Evolutionary conservation across 1,140 invertebrate genomes (phyloP).

Genomic region (Aphidius ervi): DNA sequence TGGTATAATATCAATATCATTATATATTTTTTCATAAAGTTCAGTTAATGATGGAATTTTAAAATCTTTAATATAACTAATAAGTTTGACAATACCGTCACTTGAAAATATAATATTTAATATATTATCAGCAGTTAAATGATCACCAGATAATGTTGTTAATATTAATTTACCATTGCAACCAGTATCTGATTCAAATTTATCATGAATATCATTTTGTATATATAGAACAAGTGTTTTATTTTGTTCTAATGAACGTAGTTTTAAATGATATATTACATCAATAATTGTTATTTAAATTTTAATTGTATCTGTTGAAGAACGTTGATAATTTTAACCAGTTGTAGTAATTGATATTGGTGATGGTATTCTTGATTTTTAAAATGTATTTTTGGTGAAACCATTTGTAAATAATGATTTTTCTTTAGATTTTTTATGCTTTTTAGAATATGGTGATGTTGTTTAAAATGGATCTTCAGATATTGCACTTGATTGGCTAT

Average conservation of each 20-base stretch:
- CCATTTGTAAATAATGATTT: conserved; percentile 34
- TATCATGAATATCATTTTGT: conserved; percentile 23
- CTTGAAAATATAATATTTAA: conserved; percentile 25
- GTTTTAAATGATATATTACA: conserved; percentile 31
- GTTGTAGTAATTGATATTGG: conserved; percentile 8
- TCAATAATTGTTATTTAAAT: conserved; percentile 34
- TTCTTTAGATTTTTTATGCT: conserved; percentile 25
- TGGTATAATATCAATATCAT: conserved; percentile 22
- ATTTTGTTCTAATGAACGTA: conserved; percentile 30
- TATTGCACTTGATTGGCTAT: conserved; percentile 1
- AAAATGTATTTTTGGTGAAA: conserved; percentile 25
- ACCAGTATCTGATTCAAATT: conserved; percentile 37
- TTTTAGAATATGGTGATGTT: neutral
- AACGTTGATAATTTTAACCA: neutral
- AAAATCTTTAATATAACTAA: conserved; percentile 32
- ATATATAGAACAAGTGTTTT: conserved; percentile 26
- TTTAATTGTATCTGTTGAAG: conserved; percentile 17
- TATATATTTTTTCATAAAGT: conserved; percentile 39
- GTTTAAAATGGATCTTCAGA: neutral
- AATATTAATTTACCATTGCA: conserved; percentile 32
- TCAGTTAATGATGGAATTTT: conserved; percentile 35
- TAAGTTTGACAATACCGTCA: conserved; percentile 27
- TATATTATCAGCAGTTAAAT: conserved; percentile 23
- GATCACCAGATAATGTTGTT: conserved; percentile 27
- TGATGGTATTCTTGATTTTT: conserved; percentile 27